These are phyloP conservation scores for Pediacus dermestoides DNA, from an alignment of 2,888 invertebrate genomes.

Conservation along the genomic window DNA sequence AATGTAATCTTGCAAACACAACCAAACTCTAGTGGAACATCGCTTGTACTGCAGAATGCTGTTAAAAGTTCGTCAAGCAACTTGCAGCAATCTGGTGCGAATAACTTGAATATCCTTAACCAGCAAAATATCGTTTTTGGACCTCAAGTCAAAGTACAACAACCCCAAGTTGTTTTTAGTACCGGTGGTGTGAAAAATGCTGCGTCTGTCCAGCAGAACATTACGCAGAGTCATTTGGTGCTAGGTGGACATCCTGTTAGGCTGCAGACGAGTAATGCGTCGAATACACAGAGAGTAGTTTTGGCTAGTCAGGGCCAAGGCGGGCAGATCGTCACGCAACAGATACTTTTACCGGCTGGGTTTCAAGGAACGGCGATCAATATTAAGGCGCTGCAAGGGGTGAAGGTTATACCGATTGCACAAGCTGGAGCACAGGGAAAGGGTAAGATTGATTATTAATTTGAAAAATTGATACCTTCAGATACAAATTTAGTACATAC, in stretches of 20 bases:
- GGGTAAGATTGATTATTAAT: constrained; percentile 32
- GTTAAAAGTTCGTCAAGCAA: constrained; percentile 21
- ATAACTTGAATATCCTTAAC: constrained; percentile 39
- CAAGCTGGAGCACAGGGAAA: constrained; percentile 47
- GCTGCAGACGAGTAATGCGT: constrained; percentile 40
- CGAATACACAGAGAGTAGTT: constrained; percentile 49
- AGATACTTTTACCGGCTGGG: constrained; percentile 60
- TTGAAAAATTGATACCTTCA: no score
- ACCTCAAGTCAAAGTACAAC: constrained; percentile 45
- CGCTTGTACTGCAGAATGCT: constrained; percentile 39
- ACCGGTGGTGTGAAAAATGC: constrained; percentile 27
- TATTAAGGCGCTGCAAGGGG: constrained; percentile 59
- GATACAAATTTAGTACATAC: no score
- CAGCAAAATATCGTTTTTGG: constrained; percentile 44
- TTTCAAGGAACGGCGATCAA: constrained; percentile 60
- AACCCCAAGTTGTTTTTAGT: constrained; percentile 44
- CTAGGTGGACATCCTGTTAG: constrained; percentile 46
- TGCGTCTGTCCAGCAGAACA: constrained; percentile 10
- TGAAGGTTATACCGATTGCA: constrained; percentile 59
- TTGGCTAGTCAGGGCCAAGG: constrained; percentile 55
- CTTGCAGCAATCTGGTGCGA: constrained; percentile 22
- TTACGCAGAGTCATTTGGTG: constrained; percentile 42
- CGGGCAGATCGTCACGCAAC: constrained; percentile 52
- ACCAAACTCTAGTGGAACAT: constrained; percentile 26
- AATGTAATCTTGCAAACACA: constrained; percentile 50